Percentiles rank a stretch among this genome's conserved stretches.
phyloP scores from a whole-genome alignment of 2,113 vertebrate species.

The Pseudonaja textilis region DNA sequence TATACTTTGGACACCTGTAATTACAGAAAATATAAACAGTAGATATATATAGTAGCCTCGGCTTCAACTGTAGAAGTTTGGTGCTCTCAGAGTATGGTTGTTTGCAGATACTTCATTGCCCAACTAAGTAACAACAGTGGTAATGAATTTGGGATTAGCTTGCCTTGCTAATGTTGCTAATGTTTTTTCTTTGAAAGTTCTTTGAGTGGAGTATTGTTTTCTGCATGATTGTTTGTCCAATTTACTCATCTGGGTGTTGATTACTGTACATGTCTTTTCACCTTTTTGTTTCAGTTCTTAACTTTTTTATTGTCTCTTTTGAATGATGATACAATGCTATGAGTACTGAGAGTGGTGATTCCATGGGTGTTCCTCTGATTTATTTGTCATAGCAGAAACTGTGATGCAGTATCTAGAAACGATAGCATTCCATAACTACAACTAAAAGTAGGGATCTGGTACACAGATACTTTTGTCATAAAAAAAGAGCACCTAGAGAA shows the following conservation, averaged over 20 bases:
- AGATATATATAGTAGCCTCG: too few relatives aligned
- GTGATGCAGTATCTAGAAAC: background rate
- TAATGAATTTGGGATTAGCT: too few relatives aligned
- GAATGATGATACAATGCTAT: background rate
- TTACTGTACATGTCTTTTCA: background rate
- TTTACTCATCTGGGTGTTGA: background rate
- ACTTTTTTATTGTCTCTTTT: background rate
- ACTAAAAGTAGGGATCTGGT: background rate
- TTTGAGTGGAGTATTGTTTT: background rate
- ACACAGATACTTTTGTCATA: background rate
- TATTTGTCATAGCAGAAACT: background rate
- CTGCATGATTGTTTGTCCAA: background rate
- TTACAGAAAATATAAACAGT: background rate
- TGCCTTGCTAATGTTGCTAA: background rate
- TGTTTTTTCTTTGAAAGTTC: background rate
- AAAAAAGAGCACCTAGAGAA: background rate
- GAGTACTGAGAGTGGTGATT: background rate
- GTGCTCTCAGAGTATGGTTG: too few relatives aligned
- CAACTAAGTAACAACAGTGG: too few relatives aligned
- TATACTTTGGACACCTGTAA: background rate
- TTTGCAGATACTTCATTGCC: too few relatives aligned
- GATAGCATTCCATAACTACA: background rate
- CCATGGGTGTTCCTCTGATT: background rate
- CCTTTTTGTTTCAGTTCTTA: background rate
- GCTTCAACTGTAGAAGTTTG: too few relatives aligned